phyloP scores from a whole-genome alignment of 1,140 invertebrate genomes.

The Lepidotrigona ventralis region DNA sequence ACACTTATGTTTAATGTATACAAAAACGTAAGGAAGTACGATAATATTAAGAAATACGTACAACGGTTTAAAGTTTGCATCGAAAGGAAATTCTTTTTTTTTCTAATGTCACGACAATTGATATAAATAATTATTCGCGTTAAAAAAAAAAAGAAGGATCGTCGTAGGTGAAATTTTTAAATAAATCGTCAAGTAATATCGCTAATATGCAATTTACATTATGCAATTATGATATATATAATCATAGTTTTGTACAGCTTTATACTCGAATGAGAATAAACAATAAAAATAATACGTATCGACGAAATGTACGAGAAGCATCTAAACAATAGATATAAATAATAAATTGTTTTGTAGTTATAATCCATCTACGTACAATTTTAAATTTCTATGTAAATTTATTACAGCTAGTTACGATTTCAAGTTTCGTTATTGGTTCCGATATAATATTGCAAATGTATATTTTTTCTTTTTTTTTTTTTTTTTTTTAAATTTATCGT shows the following conservation, averaged over 20 bases:
- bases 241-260: slow-evolving; percentile 43
- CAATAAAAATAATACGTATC: neutral
- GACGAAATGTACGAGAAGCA: neutral
- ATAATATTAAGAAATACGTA: slow-evolving; percentile 57
- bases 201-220: slow-evolving; percentile 55
- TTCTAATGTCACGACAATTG: slow-evolving; percentile 11
- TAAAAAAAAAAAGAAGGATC: slow-evolving; percentile 40
- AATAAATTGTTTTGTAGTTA: neutral
- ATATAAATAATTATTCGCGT: slow-evolving; percentile 49
- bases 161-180: slow-evolving; percentile 39
- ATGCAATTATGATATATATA: slow-evolving; percentile 27
- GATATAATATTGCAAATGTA: slow-evolving; percentile 31
- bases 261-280: slow-evolving; percentile 4
- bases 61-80: slow-evolving; percentile 33
- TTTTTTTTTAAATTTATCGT: slow-evolving; percentile 2
- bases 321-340: neutral
- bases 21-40: slow-evolving; percentile 65
- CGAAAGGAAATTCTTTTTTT: slow-evolving; percentile 23
- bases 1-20: slow-evolving; percentile 67
- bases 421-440: slow-evolving; percentile 5
- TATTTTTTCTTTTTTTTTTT: neutral
- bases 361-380: neutral
- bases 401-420: slow-evolving; percentile 1
- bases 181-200: slow-evolving; percentile 37
- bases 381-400: slow-evolving; percentile 14